Evolutionary conservation across 2,113 vertebrate species (phyloP).

Genomic region (Rhinoptilus africanus): DNA sequence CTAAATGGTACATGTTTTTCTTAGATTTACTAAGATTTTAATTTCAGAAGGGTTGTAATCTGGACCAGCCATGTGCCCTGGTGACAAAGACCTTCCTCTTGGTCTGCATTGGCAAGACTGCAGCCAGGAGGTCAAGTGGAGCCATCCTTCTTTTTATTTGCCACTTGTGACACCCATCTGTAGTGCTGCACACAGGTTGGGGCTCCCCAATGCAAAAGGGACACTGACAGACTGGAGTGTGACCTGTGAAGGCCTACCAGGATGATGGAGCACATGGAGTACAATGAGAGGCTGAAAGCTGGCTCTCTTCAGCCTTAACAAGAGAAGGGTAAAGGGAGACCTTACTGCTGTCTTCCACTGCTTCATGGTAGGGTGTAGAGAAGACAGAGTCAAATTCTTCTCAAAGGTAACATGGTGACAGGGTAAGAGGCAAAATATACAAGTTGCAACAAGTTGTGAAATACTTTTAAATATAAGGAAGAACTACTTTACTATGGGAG

Average conservation of each 20-base stretch:
- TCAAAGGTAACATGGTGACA: background rate
- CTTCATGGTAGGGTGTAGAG: background rate
- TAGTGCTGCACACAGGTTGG: background rate
- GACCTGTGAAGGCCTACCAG: background rate
- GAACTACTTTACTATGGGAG: background rate
- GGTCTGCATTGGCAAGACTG: background rate
- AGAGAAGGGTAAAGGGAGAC: background rate
- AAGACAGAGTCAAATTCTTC: background rate
- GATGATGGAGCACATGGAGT: background rate
- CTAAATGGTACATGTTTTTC: background rate
- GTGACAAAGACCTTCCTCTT: background rate
- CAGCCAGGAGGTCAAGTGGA: background rate
- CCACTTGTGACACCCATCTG: background rate
- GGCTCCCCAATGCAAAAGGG: background rate
- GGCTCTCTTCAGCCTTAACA: background rate
- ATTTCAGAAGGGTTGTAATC: background rate
- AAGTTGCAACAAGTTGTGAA: background rate
- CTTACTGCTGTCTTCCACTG: background rate
- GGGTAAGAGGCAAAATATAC: background rate
- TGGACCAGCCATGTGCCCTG: background rate
- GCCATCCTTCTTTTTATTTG: background rate
- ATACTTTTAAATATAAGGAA: background rate
- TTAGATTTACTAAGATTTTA: background rate
- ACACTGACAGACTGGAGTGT: background rate
- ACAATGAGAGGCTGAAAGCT: background rate